A percentile compares a stretch with the other conserved stretches of the same genome.
Evolutionary conservation across 2,113 vertebrate genomes (phyloP).

Genomic region (Chelonoidis abingdonii): DNA sequence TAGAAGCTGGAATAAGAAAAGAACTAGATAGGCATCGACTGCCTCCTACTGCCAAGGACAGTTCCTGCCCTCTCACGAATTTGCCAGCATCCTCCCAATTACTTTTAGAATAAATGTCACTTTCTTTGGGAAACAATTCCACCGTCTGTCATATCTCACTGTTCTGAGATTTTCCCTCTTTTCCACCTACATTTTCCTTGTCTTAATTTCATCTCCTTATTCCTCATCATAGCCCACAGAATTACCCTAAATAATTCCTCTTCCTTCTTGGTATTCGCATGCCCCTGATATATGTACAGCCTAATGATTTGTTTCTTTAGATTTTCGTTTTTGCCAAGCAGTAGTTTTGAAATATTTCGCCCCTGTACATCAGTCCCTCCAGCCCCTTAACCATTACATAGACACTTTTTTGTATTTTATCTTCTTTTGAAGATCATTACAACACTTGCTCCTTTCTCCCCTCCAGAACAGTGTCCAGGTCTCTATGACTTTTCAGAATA

Average conservation of each 20-base stretch:
- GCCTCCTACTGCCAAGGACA: neutral
- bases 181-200: neutral
- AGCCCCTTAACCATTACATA: neutral
- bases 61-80: neutral
- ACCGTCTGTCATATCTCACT: neutral
- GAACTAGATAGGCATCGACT: neutral
- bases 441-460: neutral
- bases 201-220: neutral
- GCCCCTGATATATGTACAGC: neutral
- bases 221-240: neutral
- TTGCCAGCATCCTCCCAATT: neutral
- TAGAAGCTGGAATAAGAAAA: neutral
- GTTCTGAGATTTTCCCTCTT: neutral
- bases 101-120: neutral
- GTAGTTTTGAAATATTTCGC: neutral
- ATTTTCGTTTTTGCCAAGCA: neutral
- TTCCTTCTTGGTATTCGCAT: neutral
- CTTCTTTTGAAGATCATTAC: neutral
- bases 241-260: neutral
- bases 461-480: neutral
- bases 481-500: neutral
- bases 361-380: constrained; percentile 3
- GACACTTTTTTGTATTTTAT: neutral
- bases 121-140: neutral
- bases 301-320: neutral